Conservation (phyloP, 2,797 vertebrate species). For the Sebastes iracundus region DNA sequence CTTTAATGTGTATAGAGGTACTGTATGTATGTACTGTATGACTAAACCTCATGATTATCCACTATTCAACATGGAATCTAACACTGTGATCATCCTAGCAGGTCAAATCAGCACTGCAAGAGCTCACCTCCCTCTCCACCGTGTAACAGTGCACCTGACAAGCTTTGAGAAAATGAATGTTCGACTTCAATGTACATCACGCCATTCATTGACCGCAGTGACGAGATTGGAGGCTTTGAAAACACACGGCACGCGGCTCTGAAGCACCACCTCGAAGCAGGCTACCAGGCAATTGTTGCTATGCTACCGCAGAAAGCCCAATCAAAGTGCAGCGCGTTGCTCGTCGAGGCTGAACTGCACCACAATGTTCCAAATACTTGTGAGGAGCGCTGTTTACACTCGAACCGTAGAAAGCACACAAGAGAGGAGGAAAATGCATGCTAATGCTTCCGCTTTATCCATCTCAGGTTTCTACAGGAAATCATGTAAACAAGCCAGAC, state of each 20-base stretch:
- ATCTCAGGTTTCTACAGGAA: neutral
- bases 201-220: conserved; percentile 63
- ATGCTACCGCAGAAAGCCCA: conserved; percentile 69
- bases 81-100: conserved; percentile 19
- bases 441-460: conserved; percentile 25
- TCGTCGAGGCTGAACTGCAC: conserved; percentile 67
- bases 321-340: conserved; percentile 69
- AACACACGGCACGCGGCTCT: conserved; percentile 45
- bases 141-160: conserved; percentile 19
- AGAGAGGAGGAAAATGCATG: conserved; percentile 9
- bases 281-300: conserved; percentile 78
- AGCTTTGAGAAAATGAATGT: conserved; percentile 63
- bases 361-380: conserved; percentile 61
- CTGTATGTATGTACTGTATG: conserved; percentile 6
- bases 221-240: conserved; percentile 74
- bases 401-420: conserved; percentile 29
- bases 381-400: conserved; percentile 56
- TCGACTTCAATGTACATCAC: conserved; percentile 55
- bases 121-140: neutral
- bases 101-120: conserved; percentile 34
- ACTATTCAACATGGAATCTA: neutral
- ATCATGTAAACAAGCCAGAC: conserved; percentile 18
- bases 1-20: neutral
- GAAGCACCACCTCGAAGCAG: conserved; percentile 70
- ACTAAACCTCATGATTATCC: conserved; percentile 14